Evolutionary conservation across 2,797 vertebrate species (phyloP).

Genomic region (Cossypha heuglini): DNA sequence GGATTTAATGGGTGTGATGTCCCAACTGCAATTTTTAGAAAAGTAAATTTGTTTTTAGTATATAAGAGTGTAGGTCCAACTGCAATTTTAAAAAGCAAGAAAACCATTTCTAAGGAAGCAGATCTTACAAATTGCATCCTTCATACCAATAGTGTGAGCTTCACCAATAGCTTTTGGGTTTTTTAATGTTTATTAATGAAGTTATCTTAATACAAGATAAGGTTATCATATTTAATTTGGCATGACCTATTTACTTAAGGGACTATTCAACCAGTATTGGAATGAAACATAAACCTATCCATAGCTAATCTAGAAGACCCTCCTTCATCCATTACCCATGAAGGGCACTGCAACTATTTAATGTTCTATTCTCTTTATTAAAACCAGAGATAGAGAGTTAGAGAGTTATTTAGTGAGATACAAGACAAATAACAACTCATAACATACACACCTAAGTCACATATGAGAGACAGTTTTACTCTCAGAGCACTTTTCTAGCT

Average conservation of each 20-base stretch:
- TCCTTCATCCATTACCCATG: not conserved
- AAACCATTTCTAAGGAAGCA: not conserved
- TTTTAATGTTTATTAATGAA: not conserved
- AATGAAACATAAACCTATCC: not conserved
- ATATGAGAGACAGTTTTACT: not conserved
- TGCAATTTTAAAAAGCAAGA: not conserved
- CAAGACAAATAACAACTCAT: not conserved
- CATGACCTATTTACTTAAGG: not conserved
- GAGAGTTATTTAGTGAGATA: not conserved
- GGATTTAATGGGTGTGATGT: not conserved
- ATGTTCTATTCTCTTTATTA: not conserved
- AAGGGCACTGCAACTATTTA: not conserved
- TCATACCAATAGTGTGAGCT: not conserved
- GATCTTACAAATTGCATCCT: not conserved
- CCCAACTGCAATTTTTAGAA: not conserved
- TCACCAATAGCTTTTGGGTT: not conserved
- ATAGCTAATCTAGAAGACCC: not conserved
- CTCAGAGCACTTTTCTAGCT: not conserved
- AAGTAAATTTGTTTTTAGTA: not conserved
- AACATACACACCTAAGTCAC: not conserved
- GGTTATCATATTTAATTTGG: not conserved
- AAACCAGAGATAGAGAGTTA: not conserved
- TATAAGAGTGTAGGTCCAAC: not conserved
- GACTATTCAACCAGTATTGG: not conserved
- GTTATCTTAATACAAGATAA: not conserved